Percentiles rank a stretch among this genome's conserved stretches.
phyloP scores from a whole-genome alignment of 2,113 vertebrate genomes.

The Sceloporus undulatus region DNA sequence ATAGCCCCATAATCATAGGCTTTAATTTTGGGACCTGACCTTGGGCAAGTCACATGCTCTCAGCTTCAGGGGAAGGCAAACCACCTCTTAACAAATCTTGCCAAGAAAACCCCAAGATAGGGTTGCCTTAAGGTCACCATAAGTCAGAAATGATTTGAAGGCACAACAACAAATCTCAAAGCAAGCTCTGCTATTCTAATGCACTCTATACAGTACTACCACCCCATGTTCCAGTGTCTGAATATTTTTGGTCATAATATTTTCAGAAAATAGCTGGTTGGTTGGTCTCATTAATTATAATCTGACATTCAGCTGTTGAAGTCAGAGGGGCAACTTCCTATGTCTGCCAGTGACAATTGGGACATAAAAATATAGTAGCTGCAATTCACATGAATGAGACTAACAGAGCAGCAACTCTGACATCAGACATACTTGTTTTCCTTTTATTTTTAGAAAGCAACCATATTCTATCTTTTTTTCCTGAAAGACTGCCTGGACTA shows the following conservation, averaged over 20 bases:
- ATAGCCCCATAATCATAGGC: too few species aligned
- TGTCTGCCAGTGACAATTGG: background rate
- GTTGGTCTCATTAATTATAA: background rate
- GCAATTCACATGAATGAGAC: background rate
- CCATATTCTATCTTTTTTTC: background rate
- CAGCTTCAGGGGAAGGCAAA: too few species aligned
- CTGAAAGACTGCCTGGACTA: conserved; percentile 19
- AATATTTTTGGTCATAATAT: background rate
- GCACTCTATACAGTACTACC: background rate
- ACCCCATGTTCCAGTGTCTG: background rate
- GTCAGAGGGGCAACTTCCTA: background rate
- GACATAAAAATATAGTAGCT: background rate
- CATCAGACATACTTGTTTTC: conserved; percentile 37
- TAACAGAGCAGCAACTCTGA: background rate
- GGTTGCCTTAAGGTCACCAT: too few species aligned
- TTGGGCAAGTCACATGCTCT: too few species aligned
- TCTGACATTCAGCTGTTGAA: background rate
- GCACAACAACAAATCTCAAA: too few species aligned
- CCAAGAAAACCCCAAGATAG: too few species aligned
- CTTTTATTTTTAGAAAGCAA: background rate
- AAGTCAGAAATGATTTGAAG: too few species aligned
- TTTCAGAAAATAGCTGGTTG: background rate
- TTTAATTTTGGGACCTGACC: too few species aligned
- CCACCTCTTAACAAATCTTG: too few species aligned
- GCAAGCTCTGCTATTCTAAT: background rate